Conservation (phyloP, 2,113 vertebrate species). For the Pachycephala philippinensis region DNA sequence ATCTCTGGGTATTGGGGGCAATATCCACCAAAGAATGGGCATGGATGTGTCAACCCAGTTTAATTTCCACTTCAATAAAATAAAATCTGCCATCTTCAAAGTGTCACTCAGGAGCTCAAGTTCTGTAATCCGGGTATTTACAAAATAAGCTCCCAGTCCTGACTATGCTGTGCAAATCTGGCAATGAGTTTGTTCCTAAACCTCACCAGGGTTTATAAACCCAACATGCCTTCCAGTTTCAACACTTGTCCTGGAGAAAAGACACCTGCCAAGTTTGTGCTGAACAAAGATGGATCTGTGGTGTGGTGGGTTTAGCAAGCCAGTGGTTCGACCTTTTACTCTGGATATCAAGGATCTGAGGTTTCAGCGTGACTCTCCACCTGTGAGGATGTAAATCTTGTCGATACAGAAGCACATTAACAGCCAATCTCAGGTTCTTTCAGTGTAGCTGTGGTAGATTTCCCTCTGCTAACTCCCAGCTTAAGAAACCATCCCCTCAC, state of each 20-base stretch:
- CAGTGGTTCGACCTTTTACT: not conserved
- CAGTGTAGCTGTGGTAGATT: not conserved
- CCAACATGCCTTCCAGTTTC: not conserved
- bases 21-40: not conserved
- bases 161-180: not conserved
- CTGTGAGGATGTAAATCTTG: not conserved
- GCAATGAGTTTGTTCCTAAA: not conserved
- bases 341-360: not conserved
- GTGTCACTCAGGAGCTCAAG: not conserved
- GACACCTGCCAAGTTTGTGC: not conserved
- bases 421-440: not conserved
- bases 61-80: not conserved
- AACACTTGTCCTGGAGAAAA: not conserved
- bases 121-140: not conserved
- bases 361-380: not conserved
- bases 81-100: not conserved
- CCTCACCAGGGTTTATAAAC: not conserved
- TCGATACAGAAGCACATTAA: fast-evolving
- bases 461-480: not conserved
- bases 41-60: not conserved
- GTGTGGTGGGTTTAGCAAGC: not conserved
- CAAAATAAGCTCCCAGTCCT: not conserved
- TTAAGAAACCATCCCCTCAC: not conserved
- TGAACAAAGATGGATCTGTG: not conserved
- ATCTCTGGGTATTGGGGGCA: not conserved